phyloP scores from a whole-genome alignment of 2,113 vertebrate species.

The Stegastes partitus region DNA sequence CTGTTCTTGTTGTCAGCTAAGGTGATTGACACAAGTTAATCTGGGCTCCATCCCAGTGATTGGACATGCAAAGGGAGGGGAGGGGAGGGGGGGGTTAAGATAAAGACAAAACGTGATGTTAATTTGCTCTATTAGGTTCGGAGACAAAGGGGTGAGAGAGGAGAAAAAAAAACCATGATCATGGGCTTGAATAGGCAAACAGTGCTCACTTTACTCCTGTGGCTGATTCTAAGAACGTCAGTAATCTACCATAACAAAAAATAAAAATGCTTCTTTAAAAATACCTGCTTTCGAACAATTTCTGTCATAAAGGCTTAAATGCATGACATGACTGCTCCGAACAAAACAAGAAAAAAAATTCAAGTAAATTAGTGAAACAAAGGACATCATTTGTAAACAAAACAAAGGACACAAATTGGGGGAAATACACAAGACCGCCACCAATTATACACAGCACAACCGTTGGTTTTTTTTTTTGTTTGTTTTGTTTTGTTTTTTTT shows the following conservation, averaged over 20 bases:
- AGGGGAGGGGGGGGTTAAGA: slow-evolving; percentile 40
- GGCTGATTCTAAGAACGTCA: slow-evolving; percentile 66
- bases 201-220: slow-evolving; percentile 72
- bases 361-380: slow-evolving; percentile 80
- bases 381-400: slow-evolving; percentile 73
- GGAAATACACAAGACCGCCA: slow-evolving; percentile 65
- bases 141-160: neutral
- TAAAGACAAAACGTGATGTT: slow-evolving; percentile 28
- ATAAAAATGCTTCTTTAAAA: slow-evolving; percentile 70
- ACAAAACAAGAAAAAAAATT: slow-evolving; percentile 75
- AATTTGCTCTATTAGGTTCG: slow-evolving; percentile 16
- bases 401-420: slow-evolving; percentile 51
- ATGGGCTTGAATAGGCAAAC: slow-evolving; percentile 62
- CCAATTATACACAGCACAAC: slow-evolving; percentile 77
- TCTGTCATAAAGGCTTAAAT: slow-evolving; percentile 76
- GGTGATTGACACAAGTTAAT: slow-evolving; percentile 72
- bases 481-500: neutral
- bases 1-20: slow-evolving; percentile 66
- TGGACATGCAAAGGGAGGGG: slow-evolving; percentile 70
- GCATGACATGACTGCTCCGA: slow-evolving; percentile 71
- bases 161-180: neutral
- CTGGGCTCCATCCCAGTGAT: slow-evolving; percentile 81
- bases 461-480: slow-evolving; percentile 37
- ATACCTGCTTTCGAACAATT: slow-evolving; percentile 75
- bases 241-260: slow-evolving; percentile 55